These are phyloP conservation scores for Cardinalis cardinalis DNA, from an alignment of 2,113 vertebrate genomes.

Conservation along the genomic window DNA sequence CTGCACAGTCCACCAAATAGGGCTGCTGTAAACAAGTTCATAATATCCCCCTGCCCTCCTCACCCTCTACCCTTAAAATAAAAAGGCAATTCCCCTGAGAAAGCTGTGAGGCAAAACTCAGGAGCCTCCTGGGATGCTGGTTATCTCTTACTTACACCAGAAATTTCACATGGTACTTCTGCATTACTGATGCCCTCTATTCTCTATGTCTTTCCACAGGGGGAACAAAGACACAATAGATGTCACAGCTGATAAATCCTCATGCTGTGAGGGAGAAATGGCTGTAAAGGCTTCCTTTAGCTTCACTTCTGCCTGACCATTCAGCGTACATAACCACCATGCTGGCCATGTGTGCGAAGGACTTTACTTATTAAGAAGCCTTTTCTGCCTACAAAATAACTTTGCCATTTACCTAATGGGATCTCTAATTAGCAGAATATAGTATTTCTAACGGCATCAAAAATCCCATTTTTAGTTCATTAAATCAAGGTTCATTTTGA, in stretches of 20 bases:
- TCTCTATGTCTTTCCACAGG: not conserved
- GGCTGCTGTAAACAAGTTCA: not conserved
- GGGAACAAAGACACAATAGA: not conserved
- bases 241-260: not conserved
- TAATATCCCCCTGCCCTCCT: not conserved
- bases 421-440: not conserved
- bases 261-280: not conserved
- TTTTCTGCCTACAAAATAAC: not conserved
- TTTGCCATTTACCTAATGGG: not conserved
- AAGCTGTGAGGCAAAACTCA: not conserved
- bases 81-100: not conserved
- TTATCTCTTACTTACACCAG: not conserved
- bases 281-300: not conserved
- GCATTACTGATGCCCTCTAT: not conserved
- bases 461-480: not conserved
- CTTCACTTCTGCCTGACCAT: not conserved
- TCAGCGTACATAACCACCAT: not conserved
- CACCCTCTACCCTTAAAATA: not conserved
- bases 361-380: not conserved
- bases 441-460: not conserved
- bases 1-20: not conserved
- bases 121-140: not conserved
- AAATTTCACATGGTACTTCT: not conserved
- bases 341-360: not conserved
- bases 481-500: not conserved